Evolutionary conservation across 2,797 vertebrate genomes (phyloP).

Genomic region (Potorous gilbertii): DNA sequence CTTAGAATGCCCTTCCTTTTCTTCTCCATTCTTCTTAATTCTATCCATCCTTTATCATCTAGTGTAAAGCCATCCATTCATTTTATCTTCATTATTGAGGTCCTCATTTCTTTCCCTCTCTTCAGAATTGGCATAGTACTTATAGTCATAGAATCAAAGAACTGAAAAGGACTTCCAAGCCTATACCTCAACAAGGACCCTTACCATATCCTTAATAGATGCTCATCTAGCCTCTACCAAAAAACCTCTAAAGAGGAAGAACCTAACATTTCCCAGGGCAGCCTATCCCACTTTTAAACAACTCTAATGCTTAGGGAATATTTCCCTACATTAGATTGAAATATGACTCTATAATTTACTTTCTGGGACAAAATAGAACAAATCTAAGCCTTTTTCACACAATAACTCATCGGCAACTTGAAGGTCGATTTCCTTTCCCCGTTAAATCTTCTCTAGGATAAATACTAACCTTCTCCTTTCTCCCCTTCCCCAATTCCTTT

Average conservation of each 20-base stretch:
- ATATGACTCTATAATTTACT: neutral
- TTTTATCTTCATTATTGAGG: neutral
- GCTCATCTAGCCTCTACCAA: neutral
- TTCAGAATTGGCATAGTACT: neutral
- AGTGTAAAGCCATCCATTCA: neutral
- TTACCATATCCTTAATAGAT: neutral
- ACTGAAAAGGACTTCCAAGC: neutral
- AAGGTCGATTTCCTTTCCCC: neutral
- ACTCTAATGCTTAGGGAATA: neutral
- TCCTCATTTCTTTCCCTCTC: neutral
- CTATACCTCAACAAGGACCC: neutral
- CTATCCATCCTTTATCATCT: neutral
- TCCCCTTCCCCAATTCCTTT: neutral
- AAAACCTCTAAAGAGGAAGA: neutral
- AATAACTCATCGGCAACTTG: neutral
- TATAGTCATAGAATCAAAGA: neutral
- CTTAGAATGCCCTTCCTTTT: neutral
- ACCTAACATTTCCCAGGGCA: neutral
- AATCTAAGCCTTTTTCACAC: neutral
- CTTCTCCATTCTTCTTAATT: neutral
- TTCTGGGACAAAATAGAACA: neutral
- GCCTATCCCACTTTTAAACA: neutral
- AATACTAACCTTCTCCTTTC: neutral
- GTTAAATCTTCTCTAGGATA: neutral
- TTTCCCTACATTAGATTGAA: neutral